phyloP scores from a whole-genome alignment of 2,888 invertebrate genomes.

The Drosophila formosana region DNA sequence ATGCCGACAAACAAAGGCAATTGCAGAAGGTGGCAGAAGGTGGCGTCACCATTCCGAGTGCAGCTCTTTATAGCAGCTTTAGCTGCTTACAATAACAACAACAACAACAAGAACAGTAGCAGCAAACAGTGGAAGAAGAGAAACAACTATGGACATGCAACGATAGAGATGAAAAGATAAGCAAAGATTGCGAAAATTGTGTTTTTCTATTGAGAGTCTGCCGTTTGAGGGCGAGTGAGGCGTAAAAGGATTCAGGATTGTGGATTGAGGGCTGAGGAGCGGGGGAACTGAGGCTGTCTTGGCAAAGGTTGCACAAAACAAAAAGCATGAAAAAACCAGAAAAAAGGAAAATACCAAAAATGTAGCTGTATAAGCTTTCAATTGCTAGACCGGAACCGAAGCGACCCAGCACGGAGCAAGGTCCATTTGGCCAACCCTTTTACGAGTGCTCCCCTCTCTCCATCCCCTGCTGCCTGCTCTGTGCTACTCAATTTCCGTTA shows the following conservation, averaged over 20 bases:
- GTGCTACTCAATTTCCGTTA: constrained; percentile 72
- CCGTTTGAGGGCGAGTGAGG: constrained; percentile 17
- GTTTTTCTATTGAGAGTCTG: constrained; percentile 61
- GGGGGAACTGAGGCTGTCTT: constrained; percentile 27
- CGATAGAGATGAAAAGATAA: constrained; percentile 73
- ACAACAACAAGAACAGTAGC: constrained; percentile 37
- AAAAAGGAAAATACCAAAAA: constrained; percentile 30
- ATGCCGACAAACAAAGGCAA: constrained; percentile 60
- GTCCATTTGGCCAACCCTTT: constrained; percentile 53
- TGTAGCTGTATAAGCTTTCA: constrained; percentile 40
- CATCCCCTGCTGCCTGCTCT: background rate
- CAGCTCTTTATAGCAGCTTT: constrained; percentile 51
- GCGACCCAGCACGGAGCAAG: constrained; percentile 5
- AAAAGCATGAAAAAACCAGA: constrained; percentile 13
- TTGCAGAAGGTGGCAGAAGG: background rate
- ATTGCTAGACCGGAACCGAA: constrained; percentile 47
- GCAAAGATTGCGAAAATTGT: constrained; percentile 76
- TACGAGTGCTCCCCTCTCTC: constrained; percentile 27
- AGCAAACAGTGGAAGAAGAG: constrained; percentile 27
- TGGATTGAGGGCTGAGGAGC: background rate
- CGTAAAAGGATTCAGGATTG: background rate
- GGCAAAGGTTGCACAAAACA: constrained; percentile 37
- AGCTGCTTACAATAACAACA: constrained; percentile 50
- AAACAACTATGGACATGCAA: constrained; percentile 43
- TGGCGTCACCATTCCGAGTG: constrained; percentile 8